Evolutionary conservation across 2,888 invertebrate genomes (phyloP).

Genomic region (Beris chalybata): DNA sequence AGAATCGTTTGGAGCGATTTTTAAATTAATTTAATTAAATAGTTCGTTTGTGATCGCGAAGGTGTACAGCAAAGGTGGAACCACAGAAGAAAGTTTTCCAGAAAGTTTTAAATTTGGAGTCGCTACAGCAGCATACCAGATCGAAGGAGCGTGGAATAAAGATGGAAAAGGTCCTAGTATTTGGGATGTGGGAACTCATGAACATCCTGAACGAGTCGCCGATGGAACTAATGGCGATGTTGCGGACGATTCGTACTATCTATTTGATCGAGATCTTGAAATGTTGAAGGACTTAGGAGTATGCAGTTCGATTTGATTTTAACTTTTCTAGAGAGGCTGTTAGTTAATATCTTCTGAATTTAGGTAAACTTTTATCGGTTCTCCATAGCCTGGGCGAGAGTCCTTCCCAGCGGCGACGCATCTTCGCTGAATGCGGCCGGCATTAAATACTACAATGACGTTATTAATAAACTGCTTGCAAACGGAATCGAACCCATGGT

Average conservation of each 20-base stretch:
- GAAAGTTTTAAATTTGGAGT: constrained; percentile 45
- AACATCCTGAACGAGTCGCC: constrained; percentile 51
- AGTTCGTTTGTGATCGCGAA: too few species aligned
- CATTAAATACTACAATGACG: constrained; percentile 65
- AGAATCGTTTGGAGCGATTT: too few species aligned
- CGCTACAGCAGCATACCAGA: constrained; percentile 48
- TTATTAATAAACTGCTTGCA: constrained; percentile 64
- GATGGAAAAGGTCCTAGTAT: constrained; percentile 59
- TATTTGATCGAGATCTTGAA: constrained; percentile 61
- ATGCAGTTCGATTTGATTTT: constrained; percentile 1
- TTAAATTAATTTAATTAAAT: too few species aligned
- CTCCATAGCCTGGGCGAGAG: constrained; percentile 66
- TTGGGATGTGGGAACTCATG: constrained; percentile 57
- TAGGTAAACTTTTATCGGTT: constrained; percentile 60
- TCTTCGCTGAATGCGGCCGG: constrained; percentile 63
- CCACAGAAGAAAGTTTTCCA: constrained; percentile 42
- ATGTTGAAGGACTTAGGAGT: constrained; percentile 60
- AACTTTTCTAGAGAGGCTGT: not conserved
- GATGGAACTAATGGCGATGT: constrained; percentile 61
- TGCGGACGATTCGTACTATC: constrained; percentile 65
- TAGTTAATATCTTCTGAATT: constrained; percentile 1
- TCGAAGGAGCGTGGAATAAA: constrained; percentile 48
- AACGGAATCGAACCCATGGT: constrained; percentile 65
- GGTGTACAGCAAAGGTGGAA: too few species aligned
- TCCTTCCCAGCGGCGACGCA: constrained; percentile 62